Base-by-base conservation (phyloP, 1,140 invertebrate species). In the Musca domestica region DNA sequence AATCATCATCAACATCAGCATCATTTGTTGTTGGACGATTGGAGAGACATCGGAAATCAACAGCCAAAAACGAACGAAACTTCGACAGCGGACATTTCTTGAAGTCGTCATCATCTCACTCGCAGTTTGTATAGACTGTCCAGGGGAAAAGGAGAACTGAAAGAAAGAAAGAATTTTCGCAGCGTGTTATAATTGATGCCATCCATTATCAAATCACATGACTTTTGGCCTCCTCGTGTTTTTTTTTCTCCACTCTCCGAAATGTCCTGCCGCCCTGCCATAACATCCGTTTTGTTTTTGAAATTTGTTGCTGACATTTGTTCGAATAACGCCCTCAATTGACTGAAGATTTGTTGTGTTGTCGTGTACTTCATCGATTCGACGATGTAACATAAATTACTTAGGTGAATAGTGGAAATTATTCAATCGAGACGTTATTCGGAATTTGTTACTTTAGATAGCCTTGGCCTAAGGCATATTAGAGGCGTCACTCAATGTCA, bases 131-230 rank as follows among this genome's bases (percentile, higher is more conserved):
- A 54, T 12, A 54, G 4, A 4, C 1, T 15, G 12, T 23, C 12
- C 12, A 58, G 10, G 34, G 15, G 20, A n/a, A 41, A 34, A 34
- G 2, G 15, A 27, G 41, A 17, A 51, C 48, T 2, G 41, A 2
- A 46, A 12, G 5, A 20, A 51, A 9, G 10, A 41, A 41, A 5
- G 34, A 41, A 19, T 19, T 17, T 22, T 51, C 20, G 48, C 34
- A 30, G 34, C 56, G 56, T 61, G 56, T 61, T 61, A 61, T 61
- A 61, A 61, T 61, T 61, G 56, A 61, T 61, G 56, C 56, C 56
- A 61, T 61, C 56, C 22, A 61, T 41, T 41, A 41, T 41, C 34
- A 61, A 27, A 61, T 61, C 30, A 10, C 25, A 23, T 56, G 22
- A 14, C 25, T 56, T 56, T 27, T n/a, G 23, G n/a, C 15, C 54